These are phyloP conservation scores for Lutraria lutraria DNA, from an alignment of 2,888 invertebrate genomes.

Conservation along the genomic window DNA sequence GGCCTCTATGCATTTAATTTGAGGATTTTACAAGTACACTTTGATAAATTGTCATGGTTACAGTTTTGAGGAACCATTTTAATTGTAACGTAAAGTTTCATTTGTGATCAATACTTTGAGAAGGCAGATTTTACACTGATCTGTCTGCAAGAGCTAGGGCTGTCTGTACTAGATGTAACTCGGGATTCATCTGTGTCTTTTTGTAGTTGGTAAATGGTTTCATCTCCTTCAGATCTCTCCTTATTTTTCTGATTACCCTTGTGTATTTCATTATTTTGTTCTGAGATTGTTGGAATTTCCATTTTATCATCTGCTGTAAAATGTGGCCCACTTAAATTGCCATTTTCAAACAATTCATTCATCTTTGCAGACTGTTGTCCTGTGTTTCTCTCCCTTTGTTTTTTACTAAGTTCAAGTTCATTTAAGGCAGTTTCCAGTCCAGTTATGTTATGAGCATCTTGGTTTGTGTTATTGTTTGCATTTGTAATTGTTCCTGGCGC, in stretches of 20 bases:
- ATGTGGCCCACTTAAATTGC: not conserved
- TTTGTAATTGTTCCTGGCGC: not conserved
- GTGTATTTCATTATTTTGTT: not conserved
- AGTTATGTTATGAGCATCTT: not conserved
- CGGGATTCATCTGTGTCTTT: not conserved
- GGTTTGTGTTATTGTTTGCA: not conserved
- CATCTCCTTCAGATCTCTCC: not conserved
- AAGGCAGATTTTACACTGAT: conserved; percentile 24
- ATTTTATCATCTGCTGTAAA: not conserved
- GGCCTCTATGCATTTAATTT: no score
- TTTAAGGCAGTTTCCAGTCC: conserved; percentile 4
- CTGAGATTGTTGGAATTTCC: not conserved
- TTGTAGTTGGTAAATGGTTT: not conserved
- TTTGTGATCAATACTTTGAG: not conserved
- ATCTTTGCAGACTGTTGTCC: not conserved
- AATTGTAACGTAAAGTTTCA: no score
- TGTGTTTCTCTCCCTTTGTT: not conserved
- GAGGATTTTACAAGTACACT: no score
- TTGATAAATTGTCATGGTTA: no score
- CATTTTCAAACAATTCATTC: not conserved
- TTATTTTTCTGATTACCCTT: not conserved
- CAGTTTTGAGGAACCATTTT: no score
- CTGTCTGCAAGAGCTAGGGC: conserved; percentile 17
- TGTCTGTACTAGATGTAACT: not conserved
- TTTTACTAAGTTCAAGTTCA: not conserved